Evolutionary conservation across 1,140 invertebrate species (phyloP).

Genomic region (Catajapyx aquilonaris): DNA sequence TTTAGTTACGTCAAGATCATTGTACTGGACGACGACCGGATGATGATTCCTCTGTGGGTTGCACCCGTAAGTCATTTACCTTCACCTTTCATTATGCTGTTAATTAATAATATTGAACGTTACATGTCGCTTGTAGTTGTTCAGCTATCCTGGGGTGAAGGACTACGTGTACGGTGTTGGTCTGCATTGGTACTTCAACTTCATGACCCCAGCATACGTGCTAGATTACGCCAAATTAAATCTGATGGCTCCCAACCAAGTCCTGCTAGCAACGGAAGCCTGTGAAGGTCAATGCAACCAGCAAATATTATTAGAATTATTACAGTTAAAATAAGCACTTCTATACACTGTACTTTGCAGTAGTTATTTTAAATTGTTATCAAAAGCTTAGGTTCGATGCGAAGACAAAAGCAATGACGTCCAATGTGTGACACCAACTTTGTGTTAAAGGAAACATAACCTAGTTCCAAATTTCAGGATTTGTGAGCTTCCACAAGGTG

Average conservation of each 20-base stretch:
- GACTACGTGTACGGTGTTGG: slow-evolving; percentile 59
- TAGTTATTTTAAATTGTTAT: too few relatives aligned
- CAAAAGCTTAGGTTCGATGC: too few relatives aligned
- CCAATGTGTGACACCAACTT: too few relatives aligned
- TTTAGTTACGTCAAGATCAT: slow-evolving; percentile 36
- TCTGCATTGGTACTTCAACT: slow-evolving; percentile 57
- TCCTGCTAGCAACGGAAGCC: slow-evolving; percentile 56
- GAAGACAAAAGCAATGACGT: too few relatives aligned
- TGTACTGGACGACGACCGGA: slow-evolving; percentile 47
- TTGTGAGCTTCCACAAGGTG: too few relatives aligned
- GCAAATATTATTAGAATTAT: too few relatives aligned
- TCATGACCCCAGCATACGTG: slow-evolving; percentile 23
- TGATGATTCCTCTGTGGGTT: slow-evolving; percentile 19
- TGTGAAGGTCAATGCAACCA: slow-evolving; percentile 31
- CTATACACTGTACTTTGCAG: too few relatives aligned
- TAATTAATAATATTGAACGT: too few relatives aligned
- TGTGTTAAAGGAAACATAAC: too few relatives aligned
- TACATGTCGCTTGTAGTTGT: slow-evolving; percentile 20
- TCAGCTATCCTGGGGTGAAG: slow-evolving; percentile 25
- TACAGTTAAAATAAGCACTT: too few relatives aligned
- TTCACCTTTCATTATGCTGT: too few relatives aligned
- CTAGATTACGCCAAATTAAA: slow-evolving; percentile 33
- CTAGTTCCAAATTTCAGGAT: too few relatives aligned
- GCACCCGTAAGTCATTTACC: not conserved
- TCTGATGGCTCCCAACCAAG: slow-evolving; percentile 38